phyloP scores from a whole-genome alignment of 2,888 invertebrate species.

The Dendrolimus pini region DNA sequence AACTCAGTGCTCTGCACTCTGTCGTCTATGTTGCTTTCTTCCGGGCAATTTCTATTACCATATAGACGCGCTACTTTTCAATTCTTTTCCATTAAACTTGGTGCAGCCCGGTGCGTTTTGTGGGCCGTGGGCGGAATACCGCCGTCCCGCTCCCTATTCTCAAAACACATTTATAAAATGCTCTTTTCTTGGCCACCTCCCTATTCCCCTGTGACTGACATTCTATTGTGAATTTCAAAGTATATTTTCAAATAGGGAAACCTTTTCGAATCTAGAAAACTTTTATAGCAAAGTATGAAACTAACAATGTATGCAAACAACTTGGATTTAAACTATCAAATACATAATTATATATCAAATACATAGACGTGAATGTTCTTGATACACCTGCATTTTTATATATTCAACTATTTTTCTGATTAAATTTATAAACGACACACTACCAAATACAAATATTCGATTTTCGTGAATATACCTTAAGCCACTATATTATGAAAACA shows the following conservation, averaged over 20 bases:
- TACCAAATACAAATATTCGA: too few species aligned
- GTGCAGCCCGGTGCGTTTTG: conserved; percentile 69
- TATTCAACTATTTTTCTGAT: too few species aligned
- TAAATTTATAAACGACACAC: too few species aligned
- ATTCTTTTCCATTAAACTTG: conserved; percentile 77
- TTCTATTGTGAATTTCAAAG: conserved; percentile 67
- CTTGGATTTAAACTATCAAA: conserved; percentile 2
- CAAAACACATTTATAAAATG: conserved; percentile 74
- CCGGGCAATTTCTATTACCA: conserved; percentile 76
- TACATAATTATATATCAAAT: too few species aligned
- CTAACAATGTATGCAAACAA: conserved; percentile 29
- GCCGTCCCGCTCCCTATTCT: conserved; percentile 54
- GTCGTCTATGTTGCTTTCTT: conserved; percentile 72
- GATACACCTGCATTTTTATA: too few species aligned
- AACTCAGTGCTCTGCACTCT: conserved; percentile 69
- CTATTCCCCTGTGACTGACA: conserved; percentile 63
- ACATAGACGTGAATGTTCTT: too few species aligned
- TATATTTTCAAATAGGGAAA: conserved; percentile 58
- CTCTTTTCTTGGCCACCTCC: conserved; percentile 62
- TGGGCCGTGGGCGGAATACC: conserved; percentile 28
- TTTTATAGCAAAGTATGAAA: conserved; percentile 40
- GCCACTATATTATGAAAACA: too few species aligned
- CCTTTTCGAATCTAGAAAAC: conserved; percentile 54
- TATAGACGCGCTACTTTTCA: conserved; percentile 76
- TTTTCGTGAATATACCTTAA: too few species aligned